phyloP scores from a whole-genome alignment of 2,797 vertebrate species.

The Moxostoma hubbsi region DNA sequence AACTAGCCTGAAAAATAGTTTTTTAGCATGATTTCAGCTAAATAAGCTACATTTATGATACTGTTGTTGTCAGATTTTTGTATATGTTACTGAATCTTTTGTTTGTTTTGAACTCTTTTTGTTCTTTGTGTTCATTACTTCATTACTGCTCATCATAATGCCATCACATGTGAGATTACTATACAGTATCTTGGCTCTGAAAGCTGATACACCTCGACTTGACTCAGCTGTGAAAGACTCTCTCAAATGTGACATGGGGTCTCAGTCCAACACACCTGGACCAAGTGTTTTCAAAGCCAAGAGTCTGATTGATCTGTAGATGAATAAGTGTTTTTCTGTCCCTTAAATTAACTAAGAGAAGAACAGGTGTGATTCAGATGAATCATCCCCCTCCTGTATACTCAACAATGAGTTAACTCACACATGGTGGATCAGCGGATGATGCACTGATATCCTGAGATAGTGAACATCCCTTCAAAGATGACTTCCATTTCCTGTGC shows the following conservation, averaged over 20 bases:
- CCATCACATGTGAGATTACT: background rate
- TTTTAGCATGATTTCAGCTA: no score
- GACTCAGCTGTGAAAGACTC: constrained; percentile 31
- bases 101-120: background rate
- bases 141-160: constrained; percentile 15
- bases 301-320: background rate
- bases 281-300: constrained; percentile 43
- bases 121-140: background rate
- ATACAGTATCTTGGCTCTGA: constrained; percentile 17
- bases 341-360: no score
- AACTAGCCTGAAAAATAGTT: no score
- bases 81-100: no score
- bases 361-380: background rate
- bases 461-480: constrained; percentile 37
- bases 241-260: constrained; percentile 1
- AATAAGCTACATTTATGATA: no score
- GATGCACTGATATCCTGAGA: constrained; percentile 26
- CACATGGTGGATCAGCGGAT: background rate
- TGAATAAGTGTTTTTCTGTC: no score
- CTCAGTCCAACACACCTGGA: constrained; percentile 36
- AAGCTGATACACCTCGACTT: background rate
- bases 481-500: constrained; percentile 40
- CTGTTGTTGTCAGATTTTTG: no score
- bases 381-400: background rate
- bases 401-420: background rate